Conservation (phyloP, 2,888 invertebrate genomes). For the Aspidiotus destructor region DNA sequence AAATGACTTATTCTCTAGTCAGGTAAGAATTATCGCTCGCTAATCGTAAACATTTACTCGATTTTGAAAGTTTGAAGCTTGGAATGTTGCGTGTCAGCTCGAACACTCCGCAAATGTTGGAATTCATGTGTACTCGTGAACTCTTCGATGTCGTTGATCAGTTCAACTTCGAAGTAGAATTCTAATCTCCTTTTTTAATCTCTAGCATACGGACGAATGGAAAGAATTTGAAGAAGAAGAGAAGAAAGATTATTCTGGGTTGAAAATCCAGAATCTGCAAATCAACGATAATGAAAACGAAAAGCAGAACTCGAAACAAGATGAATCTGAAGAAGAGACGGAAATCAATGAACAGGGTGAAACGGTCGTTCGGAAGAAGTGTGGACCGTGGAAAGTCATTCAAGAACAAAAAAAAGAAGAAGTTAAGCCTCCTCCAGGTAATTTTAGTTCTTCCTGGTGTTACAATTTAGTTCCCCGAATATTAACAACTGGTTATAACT, state of each 20-base stretch:
- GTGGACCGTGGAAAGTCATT: conserved; percentile 23
- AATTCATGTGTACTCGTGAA: background rate
- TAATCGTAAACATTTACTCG: no score
- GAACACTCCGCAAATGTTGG: background rate
- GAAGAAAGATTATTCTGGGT: conserved; percentile 27
- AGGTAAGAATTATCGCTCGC: conserved; percentile 8
- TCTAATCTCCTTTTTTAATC: background rate
- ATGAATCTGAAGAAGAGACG: conserved; percentile 20
- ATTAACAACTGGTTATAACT: no score
- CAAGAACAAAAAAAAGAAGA: conserved; percentile 17
- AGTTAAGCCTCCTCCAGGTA: conserved; percentile 15
- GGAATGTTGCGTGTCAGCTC: background rate
- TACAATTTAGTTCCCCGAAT: no score
- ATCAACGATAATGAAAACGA: conserved; percentile 19
- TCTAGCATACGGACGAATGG: conserved; percentile 18
- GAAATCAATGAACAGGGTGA: conserved; percentile 23
- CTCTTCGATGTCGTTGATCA: no score
- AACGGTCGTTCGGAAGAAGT: conserved; percentile 13
- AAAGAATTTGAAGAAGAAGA: conserved; percentile 28
- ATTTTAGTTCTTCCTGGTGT: background rate
- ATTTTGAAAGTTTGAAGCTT: no score
- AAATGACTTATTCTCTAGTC: conserved; percentile 28
- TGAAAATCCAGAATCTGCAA: conserved; percentile 26
- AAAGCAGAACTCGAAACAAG: conserved; percentile 6
- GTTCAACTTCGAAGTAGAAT: background rate